Base-by-base conservation (phyloP, 2,797 vertebrate genomes). In the Scleropages formosus region DNA sequence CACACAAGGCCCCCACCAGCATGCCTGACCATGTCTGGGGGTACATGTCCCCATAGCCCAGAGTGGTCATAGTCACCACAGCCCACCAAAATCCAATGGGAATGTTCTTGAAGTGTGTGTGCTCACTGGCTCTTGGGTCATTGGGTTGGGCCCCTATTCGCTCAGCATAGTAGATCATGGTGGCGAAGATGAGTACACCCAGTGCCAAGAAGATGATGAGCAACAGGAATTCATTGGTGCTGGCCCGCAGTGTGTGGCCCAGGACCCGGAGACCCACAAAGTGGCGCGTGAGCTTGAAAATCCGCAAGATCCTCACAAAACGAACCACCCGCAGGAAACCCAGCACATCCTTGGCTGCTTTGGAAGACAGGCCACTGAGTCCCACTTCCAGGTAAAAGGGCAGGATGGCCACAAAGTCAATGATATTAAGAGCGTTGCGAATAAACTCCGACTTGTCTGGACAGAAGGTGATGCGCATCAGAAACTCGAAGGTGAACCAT, bases 71-170 rank as follows among this genome's bases (percentile, higher is more conserved):
- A 88, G 94, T 96, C 82, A 96, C 94, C 87, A 96, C 94, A 15
- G 94, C 94, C 94, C 94, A 96, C 94, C 94, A 95, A 86, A 96
- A 96, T 88, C 94, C 94, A 31, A 96, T 95, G 85, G 94, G 94
- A 82, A 96, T 96, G 82, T 95, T 96, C 91, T 95, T 95, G 89
- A 96, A 96, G 87, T 95, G 94, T 74, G 94, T 96, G 89, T 96
- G 94, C 82, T 95, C 88, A 49, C 93, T 94, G 90, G 94, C 94
- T 74, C 94, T 94, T 71, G 93, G 95, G 86, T 96, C 95, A 58
- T 96, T 94, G 87, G 95, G 94, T 84, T 93, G 91, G 67, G 95
- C 94, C 85, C 94, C 94, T 85, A 96, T 95, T 86, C 95, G 89
- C 88, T 96, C 94, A 0, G 94, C 94, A 27, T 95, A 96, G 91